Percentiles rank a stretch among this genome's conserved stretches.
These are phyloP conservation scores for Martes martes DNA, from an alignment of 2,113 vertebrate genomes.

Conservation along the genomic window DNA sequence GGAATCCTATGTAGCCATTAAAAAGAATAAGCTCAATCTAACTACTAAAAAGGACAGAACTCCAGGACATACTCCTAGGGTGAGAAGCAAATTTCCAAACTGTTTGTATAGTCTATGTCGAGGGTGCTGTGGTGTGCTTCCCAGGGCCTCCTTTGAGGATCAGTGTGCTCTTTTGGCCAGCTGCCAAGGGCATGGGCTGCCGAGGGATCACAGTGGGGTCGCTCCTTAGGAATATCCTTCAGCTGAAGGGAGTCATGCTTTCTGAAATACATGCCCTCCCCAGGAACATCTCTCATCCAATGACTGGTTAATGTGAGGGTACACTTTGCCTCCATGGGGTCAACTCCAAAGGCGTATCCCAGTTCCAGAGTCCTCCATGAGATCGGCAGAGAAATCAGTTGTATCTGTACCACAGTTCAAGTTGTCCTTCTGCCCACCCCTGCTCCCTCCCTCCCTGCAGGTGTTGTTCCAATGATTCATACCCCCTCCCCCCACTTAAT, in stretches of 20 bases:
- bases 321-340: background rate
- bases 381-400: background rate
- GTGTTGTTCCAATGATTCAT: background rate
- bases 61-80: background rate
- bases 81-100: background rate
- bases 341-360: background rate
- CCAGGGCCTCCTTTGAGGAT: background rate
- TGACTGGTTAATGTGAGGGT: background rate
- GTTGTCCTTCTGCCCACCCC: background rate
- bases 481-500: background rate
- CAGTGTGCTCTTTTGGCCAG: background rate
- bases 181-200: background rate
- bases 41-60: background rate
- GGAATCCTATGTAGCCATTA: too few relatives aligned
- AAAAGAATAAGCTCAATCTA: background rate
- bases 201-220: background rate
- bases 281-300: background rate
- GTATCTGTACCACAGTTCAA: background rate
- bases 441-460: background rate
- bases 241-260: background rate
- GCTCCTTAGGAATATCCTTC: background rate
- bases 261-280: background rate
- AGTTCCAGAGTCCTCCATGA: background rate
- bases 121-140: background rate
- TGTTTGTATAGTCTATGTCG: background rate